Conservation (phyloP, 1,140 invertebrate species). For the Wasmannia auropunctata region DNA sequence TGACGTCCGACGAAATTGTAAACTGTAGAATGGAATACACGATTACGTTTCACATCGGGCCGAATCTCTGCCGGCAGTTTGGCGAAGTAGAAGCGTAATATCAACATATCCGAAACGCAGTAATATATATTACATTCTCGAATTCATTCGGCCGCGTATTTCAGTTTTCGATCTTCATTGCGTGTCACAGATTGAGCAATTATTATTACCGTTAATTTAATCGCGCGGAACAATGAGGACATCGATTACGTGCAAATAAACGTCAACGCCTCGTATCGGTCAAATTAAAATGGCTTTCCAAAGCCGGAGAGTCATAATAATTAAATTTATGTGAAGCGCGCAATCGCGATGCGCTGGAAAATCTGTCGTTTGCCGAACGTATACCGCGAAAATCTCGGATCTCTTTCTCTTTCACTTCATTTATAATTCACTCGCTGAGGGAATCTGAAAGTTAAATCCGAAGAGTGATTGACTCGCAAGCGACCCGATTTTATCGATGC, state of each 20-base stretch:
- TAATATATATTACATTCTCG: background rate
- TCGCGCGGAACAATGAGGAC: conserved; percentile 35
- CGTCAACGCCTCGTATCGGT: conserved; percentile 19
- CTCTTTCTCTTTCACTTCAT: no score
- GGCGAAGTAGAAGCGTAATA: conserved; percentile 20
- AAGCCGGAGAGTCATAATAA: background rate
- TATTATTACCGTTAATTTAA: conserved; percentile 53
- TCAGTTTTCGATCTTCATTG: conserved; percentile 5
- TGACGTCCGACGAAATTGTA: conserved; percentile 25
- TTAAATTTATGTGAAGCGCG: conserved; percentile 19
- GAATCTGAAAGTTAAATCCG: conserved; percentile 44
- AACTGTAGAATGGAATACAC: conserved; percentile 18
- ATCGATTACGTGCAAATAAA: conserved; percentile 51
- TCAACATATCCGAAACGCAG: background rate
- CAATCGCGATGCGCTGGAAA: background rate
- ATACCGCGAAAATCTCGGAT: background rate
- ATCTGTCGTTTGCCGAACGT: conserved; percentile 11
- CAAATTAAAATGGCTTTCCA: conserved; percentile 39
- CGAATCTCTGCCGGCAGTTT: background rate
- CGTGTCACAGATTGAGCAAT: conserved; percentile 32
- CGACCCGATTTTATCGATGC: conserved; percentile 9
- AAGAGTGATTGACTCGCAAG: conserved; percentile 3
- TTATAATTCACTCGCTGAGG: background rate
- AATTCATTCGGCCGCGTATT: background rate
- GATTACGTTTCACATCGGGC: conserved; percentile 33